Evolutionary conservation across 1,140 invertebrate genomes (phyloP).

Genomic region (Brachionus manjavacas): DNA sequence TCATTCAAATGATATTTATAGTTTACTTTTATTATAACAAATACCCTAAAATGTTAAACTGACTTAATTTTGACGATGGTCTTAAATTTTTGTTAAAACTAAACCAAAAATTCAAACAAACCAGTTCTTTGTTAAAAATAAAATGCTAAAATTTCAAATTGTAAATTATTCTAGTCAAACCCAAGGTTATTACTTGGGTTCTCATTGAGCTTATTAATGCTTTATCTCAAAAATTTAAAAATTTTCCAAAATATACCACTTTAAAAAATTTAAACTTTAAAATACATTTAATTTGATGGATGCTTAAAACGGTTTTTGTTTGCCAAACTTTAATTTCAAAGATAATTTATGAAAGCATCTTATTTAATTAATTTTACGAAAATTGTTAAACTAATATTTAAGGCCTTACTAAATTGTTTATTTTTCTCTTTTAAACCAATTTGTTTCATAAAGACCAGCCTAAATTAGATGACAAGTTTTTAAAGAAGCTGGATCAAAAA

Average conservation of each 20-base stretch:
- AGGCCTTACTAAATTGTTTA: not conserved
- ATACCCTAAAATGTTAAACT: not conserved
- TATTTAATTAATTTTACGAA: constrained; percentile 3
- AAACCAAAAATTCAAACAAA: not conserved
- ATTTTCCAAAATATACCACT: not conserved
- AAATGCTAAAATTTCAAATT: not conserved
- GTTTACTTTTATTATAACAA: not conserved
- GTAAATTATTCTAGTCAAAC: not conserved
- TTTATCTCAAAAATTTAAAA: not conserved
- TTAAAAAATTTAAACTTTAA: not conserved
- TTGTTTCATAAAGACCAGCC: not conserved
- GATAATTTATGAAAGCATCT: not conserved
- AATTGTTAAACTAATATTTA: not conserved
- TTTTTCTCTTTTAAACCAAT: not conserved
- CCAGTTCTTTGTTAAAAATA: not conserved
- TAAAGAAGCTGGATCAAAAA: not conserved
- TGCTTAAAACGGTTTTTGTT: not conserved
- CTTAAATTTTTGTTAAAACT: not conserved
- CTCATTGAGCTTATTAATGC: not conserved
- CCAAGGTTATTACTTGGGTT: not conserved
- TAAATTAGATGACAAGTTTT: not conserved
- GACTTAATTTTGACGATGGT: not conserved
- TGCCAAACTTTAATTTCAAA: not conserved
- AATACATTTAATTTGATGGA: not conserved
- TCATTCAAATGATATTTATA: not conserved